These are phyloP conservation scores for Prinia subflava DNA, from an alignment of 2,113 vertebrate genomes.

Conservation along the genomic window DNA sequence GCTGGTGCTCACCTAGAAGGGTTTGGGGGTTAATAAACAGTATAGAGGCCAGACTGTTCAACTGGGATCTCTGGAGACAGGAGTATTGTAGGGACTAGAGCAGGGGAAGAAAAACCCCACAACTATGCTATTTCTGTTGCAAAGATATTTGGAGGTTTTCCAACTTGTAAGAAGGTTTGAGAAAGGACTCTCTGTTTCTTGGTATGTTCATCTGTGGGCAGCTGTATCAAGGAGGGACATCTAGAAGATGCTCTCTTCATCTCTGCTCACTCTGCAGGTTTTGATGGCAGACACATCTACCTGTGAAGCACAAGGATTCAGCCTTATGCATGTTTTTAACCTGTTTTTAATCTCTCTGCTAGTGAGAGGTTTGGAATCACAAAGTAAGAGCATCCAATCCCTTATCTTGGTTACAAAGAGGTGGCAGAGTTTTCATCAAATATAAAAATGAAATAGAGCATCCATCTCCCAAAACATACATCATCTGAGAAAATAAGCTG, in stretches of 20 bases:
- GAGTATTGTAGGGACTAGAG: background rate
- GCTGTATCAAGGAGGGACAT: background rate
- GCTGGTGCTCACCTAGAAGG: background rate
- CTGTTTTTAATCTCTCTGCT: background rate
- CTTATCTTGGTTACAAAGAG: background rate
- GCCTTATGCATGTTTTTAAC: background rate
- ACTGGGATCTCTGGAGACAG: background rate
- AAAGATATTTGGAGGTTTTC: background rate
- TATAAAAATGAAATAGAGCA: background rate
- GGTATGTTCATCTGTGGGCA: background rate
- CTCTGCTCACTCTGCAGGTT: background rate
- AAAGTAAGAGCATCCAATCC: background rate
- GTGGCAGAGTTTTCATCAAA: background rate
- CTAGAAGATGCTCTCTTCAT: background rate
- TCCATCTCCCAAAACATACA: background rate
- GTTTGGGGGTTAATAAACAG: background rate
- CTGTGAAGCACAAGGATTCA: background rate
- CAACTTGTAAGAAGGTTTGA: background rate
- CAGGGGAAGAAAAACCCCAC: background rate
- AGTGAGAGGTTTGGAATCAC: background rate
- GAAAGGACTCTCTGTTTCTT: background rate
- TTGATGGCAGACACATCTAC: background rate
- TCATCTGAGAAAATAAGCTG: background rate
- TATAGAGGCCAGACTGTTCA: background rate
- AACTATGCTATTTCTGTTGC: background rate